A percentile compares a stretch with the other conserved stretches of the same genome.
These are phyloP conservation scores for Ophion ventricosus DNA, from an alignment of 2,888 invertebrate genomes.

Conservation along the genomic window DNA sequence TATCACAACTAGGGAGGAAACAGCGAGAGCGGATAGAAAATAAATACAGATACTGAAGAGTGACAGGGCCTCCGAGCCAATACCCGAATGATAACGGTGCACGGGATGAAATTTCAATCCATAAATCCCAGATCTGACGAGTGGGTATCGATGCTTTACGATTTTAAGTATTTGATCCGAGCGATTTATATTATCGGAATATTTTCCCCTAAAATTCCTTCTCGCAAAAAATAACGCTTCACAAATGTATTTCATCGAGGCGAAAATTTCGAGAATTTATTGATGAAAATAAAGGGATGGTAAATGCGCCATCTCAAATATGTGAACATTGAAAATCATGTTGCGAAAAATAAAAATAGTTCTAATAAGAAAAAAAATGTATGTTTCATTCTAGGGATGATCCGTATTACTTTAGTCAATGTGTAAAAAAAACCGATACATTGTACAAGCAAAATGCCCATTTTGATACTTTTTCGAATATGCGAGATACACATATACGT, in stretches of 20 bases:
- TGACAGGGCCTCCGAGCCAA: slow-evolving; percentile 35
- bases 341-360: neutral
- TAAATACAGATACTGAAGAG: slow-evolving; percentile 53
- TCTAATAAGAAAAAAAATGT: neutral
- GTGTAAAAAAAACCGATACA: neutral
- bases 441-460: neutral
- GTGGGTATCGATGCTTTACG: slow-evolving; percentile 30
- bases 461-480: neutral
- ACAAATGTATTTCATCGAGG: neutral
- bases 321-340: neutral
- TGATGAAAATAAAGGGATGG: neutral
- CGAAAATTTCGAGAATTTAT: neutral
- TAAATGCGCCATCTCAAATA: neutral
- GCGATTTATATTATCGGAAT: slow-evolving; percentile 46
- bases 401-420: neutral
- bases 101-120: slow-evolving; percentile 48
- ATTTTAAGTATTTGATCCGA: slow-evolving; percentile 51
- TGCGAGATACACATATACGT: neutral
- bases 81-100: slow-evolving; percentile 25
- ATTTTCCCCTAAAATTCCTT: neutral
- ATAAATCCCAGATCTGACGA: slow-evolving; percentile 64
- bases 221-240: neutral
- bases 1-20: slow-evolving; percentile 30
- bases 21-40: slow-evolving; percentile 37
- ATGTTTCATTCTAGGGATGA: neutral